Evolutionary conservation across 2,797 vertebrate genomes (phyloP).

Genomic region (Cyclopterus lumpus): DNA sequence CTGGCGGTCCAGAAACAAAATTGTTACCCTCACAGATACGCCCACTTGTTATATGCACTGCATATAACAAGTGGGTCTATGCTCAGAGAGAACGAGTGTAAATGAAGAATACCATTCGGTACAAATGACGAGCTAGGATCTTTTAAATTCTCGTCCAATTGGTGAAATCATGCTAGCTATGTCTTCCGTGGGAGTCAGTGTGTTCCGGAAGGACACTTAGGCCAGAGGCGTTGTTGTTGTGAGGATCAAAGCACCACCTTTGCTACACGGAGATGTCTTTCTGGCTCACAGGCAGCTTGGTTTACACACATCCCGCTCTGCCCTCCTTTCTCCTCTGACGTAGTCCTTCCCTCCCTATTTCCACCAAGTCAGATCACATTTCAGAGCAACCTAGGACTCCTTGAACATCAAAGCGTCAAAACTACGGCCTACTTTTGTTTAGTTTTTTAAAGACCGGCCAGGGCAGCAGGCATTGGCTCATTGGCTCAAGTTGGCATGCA

Average conservation of each 20-base stretch:
- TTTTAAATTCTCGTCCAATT: too few relatives aligned
- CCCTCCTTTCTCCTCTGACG: slow-evolving; percentile 30
- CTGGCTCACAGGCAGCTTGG: background rate
- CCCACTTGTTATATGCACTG: background rate
- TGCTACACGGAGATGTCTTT: background rate
- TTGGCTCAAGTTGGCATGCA: slow-evolving; percentile 41
- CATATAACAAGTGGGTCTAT: too few relatives aligned
- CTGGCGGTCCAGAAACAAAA: background rate
- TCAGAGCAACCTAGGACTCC: slow-evolving; percentile 54
- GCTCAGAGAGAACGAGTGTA: background rate
- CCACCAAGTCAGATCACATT: slow-evolving; percentile 45
- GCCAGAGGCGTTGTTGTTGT: background rate
- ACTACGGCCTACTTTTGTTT: slow-evolving; percentile 38
- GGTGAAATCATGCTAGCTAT: background rate
- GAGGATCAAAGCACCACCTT: slow-evolving; percentile 29
- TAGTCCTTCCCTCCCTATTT: slow-evolving; percentile 39
- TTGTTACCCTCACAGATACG: too few relatives aligned
- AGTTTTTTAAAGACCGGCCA: slow-evolving; percentile 42
- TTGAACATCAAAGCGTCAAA: slow-evolving; percentile 67
- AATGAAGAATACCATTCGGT: too few relatives aligned
- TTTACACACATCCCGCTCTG: slow-evolving; percentile 12
- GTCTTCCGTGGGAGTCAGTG: background rate
- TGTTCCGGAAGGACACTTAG: background rate
- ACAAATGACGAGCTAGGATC: too few relatives aligned
- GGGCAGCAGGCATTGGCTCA: slow-evolving; percentile 58